phyloP scores from a whole-genome alignment of 2,113 vertebrate species.

The Mus spicilegus region DNA sequence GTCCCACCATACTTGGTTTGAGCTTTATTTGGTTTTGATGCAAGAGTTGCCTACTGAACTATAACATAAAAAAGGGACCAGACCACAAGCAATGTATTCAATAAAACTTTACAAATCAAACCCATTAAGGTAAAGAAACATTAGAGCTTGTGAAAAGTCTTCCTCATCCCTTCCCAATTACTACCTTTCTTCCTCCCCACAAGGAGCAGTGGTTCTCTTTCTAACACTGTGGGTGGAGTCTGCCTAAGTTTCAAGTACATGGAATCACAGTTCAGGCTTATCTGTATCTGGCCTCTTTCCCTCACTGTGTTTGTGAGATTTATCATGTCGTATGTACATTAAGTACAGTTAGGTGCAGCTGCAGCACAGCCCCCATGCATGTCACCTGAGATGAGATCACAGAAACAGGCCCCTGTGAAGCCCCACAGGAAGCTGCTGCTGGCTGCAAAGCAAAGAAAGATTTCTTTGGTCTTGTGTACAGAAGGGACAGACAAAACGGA shows the following conservation, averaged over 20 bases:
- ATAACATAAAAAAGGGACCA: not conserved
- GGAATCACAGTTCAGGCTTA: not conserved
- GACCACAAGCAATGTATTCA: conserved; percentile 6
- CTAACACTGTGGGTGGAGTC: conserved; percentile 17
- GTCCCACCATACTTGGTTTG: not conserved
- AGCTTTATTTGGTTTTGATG: not conserved
- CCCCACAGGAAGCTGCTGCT: not conserved
- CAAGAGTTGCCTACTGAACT: conserved; percentile 7
- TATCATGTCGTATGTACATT: not conserved
- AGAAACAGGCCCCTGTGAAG: not conserved
- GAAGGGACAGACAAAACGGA: not conserved
- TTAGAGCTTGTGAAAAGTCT: not conserved
- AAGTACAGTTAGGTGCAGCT: not conserved
- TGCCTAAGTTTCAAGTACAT: not conserved
- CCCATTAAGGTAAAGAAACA: not conserved
- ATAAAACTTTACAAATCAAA: conserved; percentile 21
- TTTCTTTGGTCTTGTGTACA: conserved; percentile 7
- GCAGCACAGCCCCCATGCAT: not conserved
- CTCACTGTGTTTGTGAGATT: not conserved
- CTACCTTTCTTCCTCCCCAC: not conserved
- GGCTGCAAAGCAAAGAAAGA: conserved; percentile 45
- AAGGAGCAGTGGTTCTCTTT: not conserved
- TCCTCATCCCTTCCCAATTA: not conserved
- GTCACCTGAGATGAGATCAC: conserved; percentile 9
- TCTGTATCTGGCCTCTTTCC: not conserved